Conservation (phyloP, 2,113 vertebrate genomes). For the Pseudorasbora parva region DNA sequence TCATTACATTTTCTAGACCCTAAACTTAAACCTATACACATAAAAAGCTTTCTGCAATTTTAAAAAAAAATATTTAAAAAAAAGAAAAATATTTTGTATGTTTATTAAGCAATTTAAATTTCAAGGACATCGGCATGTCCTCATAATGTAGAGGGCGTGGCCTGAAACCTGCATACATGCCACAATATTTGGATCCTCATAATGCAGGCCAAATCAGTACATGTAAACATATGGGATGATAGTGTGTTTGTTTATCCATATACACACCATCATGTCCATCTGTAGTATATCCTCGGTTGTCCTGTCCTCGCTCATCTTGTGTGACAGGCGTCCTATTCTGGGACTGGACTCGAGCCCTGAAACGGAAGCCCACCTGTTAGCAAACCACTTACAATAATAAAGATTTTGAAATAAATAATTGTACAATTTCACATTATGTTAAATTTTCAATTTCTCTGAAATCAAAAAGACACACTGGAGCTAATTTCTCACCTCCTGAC, state of each 20-base stretch:
- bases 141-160: too few species aligned
- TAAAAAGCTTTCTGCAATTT: too few species aligned
- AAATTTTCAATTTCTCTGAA: not conserved
- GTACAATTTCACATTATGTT: not conserved
- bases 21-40: too few species aligned
- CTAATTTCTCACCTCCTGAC: conserved; percentile 56
- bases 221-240: not conserved
- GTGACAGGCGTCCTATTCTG: conserved; percentile 30
- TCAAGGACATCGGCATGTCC: too few species aligned
- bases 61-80: too few species aligned
- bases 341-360: conserved; percentile 64
- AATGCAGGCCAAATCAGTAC: not conserved
- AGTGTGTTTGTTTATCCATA: conserved; percentile 1
- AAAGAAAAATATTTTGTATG: too few species aligned
- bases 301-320: conserved; percentile 47
- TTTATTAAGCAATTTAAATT: too few species aligned
- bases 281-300: conserved; percentile 59
- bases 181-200: too few species aligned
- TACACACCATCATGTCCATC: conserved; percentile 63
- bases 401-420: not conserved
- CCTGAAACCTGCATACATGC: too few species aligned
- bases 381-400: conserved; percentile 12
- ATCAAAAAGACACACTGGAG: not conserved
- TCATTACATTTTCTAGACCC: too few species aligned
- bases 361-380: conserved; percentile 38